A percentile compares a stretch with the other conserved stretches of the same genome.
phyloP scores from a whole-genome alignment of 2,888 invertebrate species.

The Heliconius sara region DNA sequence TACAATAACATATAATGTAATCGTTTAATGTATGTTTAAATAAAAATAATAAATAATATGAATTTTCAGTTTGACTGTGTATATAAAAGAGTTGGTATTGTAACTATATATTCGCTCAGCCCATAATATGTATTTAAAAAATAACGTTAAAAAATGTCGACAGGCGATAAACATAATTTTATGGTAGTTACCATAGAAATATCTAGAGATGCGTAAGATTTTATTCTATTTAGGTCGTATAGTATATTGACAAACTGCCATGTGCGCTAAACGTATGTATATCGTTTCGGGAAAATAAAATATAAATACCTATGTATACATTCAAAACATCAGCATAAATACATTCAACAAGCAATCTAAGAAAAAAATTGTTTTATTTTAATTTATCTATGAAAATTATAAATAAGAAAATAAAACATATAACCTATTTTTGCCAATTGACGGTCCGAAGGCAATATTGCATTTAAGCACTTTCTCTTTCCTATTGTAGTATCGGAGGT shows the following conservation, averaged over 20 bases:
- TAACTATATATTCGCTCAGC: neutral
- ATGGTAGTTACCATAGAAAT: neutral
- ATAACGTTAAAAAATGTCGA: neutral
- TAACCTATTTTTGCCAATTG: constrained; percentile 47
- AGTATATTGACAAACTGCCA: neutral
- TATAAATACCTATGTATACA: neutral
- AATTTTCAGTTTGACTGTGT: neutral
- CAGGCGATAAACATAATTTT: neutral
- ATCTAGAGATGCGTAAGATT: neutral
- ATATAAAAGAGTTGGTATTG: neutral
- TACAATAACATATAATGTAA: constrained; percentile 15
- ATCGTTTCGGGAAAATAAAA: no score
- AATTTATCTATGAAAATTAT: neutral
- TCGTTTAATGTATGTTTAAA: neutral
- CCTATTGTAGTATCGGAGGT: constrained; percentile 76
- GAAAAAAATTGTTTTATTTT: neutral
- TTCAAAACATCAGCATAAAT: neutral
- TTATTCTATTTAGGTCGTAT: neutral
- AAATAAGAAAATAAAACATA: constrained; percentile 1
- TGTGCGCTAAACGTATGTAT: no score
- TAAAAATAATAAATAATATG: neutral
- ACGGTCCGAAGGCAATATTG: constrained; percentile 64
- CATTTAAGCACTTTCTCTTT: constrained; percentile 75
- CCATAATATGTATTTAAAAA: neutral
- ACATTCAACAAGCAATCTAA: neutral